Evolutionary conservation across 2,888 invertebrate genomes (phyloP).

Genomic region (Papilio gigon): DNA sequence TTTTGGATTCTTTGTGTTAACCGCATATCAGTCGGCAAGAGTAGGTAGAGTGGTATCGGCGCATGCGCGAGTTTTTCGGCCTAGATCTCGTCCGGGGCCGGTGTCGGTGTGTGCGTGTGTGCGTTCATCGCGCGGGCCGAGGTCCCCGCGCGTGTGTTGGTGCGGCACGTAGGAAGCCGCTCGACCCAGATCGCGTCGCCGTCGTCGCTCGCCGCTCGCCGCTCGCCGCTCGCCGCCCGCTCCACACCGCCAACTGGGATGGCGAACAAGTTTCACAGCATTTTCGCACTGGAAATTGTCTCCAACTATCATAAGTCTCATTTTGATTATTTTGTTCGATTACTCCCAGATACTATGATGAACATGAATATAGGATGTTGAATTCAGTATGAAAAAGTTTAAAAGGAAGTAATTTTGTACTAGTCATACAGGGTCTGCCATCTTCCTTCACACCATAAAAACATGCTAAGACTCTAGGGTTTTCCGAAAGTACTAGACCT

Average conservation of each 20-base stretch:
- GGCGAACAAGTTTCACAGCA: conserved; percentile 44
- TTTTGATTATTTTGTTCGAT: conserved; percentile 3
- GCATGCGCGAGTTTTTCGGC: conserved; percentile 72
- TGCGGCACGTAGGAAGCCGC: conserved; percentile 64
- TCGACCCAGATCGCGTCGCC: conserved; percentile 62
- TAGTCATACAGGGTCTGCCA: background rate
- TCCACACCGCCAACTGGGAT: conserved; percentile 44
- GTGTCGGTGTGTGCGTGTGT: conserved; percentile 47
- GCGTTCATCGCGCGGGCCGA: conserved; percentile 44
- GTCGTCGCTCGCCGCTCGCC: conserved; percentile 39
- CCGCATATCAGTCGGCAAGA: conserved; percentile 36
- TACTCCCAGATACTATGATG: conserved; percentile 5
- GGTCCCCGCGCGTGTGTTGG: conserved; percentile 55
- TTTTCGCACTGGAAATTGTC: conserved; percentile 35
- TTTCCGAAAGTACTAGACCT: background rate
- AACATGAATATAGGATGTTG: background rate
- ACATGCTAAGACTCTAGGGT: background rate
- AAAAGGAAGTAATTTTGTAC: background rate
- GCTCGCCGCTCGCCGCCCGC: conserved; percentile 29
- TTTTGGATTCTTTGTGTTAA: conserved; percentile 32
- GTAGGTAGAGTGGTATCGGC: conserved; percentile 48
- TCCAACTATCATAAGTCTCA: background rate
- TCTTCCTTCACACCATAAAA: background rate
- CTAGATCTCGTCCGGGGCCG: conserved; percentile 64
- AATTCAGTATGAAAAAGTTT: conserved; percentile 1